Evolutionary conservation across 2,113 vertebrate genomes (phyloP), one percentile per base, ranked within the genome.

Genomic region (Alosa alosa): DNA sequence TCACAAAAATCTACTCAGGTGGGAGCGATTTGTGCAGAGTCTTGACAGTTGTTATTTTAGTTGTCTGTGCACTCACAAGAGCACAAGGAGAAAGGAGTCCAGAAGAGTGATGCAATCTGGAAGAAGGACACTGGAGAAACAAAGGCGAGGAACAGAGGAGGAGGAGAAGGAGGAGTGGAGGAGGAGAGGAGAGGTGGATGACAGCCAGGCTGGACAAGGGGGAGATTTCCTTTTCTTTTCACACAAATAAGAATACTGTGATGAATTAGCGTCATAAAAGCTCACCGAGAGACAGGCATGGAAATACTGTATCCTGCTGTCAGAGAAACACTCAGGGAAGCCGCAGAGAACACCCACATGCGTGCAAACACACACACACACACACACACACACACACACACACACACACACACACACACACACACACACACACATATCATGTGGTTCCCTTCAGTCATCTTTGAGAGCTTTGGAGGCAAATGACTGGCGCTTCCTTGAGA

Each of bases 281-380:
- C 72, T 39, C 13, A 15, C 9, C 4, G 31, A 17, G 39, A 41
- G 72, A 39, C 72, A 78, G 36, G 72, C 72, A 78, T 78, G 31
- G 72, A 78, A 78, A 78, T 17, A 78, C 36, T 18, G 72, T 78
- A 78, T 78, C 72, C 72, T 78, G 72, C 31, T 78, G 72, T 78
- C 72, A 41, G 4, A 78, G 72, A 78, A 39, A 78, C 72, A 78
- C 72, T 2, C 31, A 11, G 31, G 72, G 72, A 78, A 39, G 72
- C 72, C 72, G 17, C 25, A 36, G 72, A 78, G 31, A 78, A 78
- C 55, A 78, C 25, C 72, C 72, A 78, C 72, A 17, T 4, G 11
- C 18, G 2, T 6, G 7, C 64, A 68, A 1, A 25, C n/a, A 11
- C n/a, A 68, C n/a, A 68, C 55, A 68, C 60, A 31, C 60, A 68